Percentiles rank a stretch among this genome's conserved stretches.
Evolutionary conservation across 2,888 invertebrate species (phyloP).

Genomic region (Danaus chrysippus): DNA sequence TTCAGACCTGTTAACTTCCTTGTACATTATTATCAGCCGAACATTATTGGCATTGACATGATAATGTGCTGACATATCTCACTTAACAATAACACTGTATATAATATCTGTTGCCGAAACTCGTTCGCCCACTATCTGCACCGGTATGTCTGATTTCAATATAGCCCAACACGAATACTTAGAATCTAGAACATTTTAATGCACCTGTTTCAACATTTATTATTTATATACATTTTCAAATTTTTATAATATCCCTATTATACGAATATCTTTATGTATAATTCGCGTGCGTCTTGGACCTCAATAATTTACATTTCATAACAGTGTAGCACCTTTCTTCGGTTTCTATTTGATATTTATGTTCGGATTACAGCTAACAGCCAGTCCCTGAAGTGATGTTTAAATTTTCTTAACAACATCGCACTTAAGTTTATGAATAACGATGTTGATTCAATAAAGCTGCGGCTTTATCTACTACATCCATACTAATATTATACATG

Average conservation of each 20-base stretch:
- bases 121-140: constrained; percentile 21
- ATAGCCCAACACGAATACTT: constrained; percentile 26
- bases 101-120: constrained; percentile 10
- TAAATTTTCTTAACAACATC: constrained; percentile 2
- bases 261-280: not conserved
- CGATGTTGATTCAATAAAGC: not conserved
- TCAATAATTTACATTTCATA: constrained; percentile 30
- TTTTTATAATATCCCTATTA: too few species aligned
- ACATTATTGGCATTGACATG: not conserved
- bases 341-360: constrained; percentile 29
- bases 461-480: too few species aligned
- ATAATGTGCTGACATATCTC: constrained; percentile 11
- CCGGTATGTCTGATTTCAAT: constrained; percentile 32
- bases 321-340: constrained; percentile 26
- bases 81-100: constrained; percentile 18
- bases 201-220: not conserved
- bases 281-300: constrained; percentile 23
- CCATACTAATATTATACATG: too few species aligned
- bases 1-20: not conserved
- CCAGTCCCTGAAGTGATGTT: constrained; percentile 18
- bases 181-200: constrained; percentile 9
- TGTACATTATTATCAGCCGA: not conserved
- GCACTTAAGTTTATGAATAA: not conserved
- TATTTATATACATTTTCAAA: not conserved
- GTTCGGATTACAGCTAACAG: constrained; percentile 17